phyloP scores from a whole-genome alignment of 2,888 invertebrate genomes.

The Nasonovia ribisnigri region DNA sequence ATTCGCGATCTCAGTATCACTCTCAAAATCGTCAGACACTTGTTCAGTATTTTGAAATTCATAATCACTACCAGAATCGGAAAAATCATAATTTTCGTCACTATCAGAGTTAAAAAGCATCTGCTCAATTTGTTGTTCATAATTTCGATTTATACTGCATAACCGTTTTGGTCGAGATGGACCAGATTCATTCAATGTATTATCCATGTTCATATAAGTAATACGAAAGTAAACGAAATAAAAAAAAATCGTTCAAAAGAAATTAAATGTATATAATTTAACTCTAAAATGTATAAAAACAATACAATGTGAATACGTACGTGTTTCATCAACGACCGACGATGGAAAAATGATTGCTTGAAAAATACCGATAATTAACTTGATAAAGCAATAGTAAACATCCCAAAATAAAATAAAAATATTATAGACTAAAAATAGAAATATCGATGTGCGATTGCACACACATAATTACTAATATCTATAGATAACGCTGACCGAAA shows the following conservation, averaged over 20 bases:
- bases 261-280: neutral
- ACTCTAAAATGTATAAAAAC: neutral
- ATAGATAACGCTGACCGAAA: neutral
- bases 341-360: neutral
- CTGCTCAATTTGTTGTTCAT: neutral
- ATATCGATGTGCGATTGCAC: neutral
- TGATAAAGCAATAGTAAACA: neutral
- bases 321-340: neutral
- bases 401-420: neutral
- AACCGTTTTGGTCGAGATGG: neutral
- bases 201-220: neutral
- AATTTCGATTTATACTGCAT: neutral
- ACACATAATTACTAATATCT: neutral
- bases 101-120: neutral
- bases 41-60: neutral
- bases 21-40: neutral
- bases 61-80: slow-evolving; percentile 2
- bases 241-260: neutral
- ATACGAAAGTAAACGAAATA: neutral
- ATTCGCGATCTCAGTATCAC: neutral
- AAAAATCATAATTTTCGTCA: neutral
- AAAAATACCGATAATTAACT: neutral
- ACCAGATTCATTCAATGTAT: neutral
- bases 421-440: neutral
- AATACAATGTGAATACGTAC: neutral